These are phyloP conservation scores for Pterostichus niger DNA, from an alignment of 2,888 invertebrate species.

Conservation along the genomic window DNA sequence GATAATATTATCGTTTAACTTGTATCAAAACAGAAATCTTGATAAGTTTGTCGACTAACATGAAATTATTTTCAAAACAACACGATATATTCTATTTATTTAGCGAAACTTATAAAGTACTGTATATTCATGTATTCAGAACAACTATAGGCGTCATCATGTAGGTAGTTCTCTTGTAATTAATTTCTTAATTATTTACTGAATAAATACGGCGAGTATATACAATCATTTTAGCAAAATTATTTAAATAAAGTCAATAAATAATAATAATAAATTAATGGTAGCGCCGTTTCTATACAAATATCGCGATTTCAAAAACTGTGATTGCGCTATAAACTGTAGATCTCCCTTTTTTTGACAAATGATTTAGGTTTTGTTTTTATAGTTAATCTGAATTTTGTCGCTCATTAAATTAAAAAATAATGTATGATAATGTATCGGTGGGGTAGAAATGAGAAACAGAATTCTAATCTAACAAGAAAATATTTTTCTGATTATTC, in stretches of 20 bases:
- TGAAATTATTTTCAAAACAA: slow-evolving; percentile 7
- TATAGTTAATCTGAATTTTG: too few species aligned
- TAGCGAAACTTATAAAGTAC: slow-evolving; percentile 21
- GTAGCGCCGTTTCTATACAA: too few species aligned
- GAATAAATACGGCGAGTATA: neutral
- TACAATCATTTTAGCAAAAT: neutral
- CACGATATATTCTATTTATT: neutral
- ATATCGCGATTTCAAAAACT: too few species aligned
- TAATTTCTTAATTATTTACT: slow-evolving; percentile 31
- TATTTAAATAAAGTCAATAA: neutral
- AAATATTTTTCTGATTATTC: too few species aligned
- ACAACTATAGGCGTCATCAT: slow-evolving; percentile 28
- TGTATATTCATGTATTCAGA: slow-evolving; percentile 36
- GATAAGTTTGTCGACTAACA: slow-evolving; percentile 43
- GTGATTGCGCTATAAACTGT: too few species aligned
- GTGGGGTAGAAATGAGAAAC: too few species aligned
- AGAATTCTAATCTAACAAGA: too few species aligned
- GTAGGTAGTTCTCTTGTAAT: neutral
- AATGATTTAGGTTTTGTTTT: too few species aligned
- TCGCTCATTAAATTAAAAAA: too few species aligned
- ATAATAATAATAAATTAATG: neutral
- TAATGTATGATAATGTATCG: too few species aligned
- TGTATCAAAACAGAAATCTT: neutral
- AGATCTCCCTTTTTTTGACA: too few species aligned
- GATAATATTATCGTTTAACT: neutral